These are phyloP conservation scores for Virgularia gustaviana DNA, from an alignment of 92 coral and sea anemone species.

Conservation along the genomic window DNA sequence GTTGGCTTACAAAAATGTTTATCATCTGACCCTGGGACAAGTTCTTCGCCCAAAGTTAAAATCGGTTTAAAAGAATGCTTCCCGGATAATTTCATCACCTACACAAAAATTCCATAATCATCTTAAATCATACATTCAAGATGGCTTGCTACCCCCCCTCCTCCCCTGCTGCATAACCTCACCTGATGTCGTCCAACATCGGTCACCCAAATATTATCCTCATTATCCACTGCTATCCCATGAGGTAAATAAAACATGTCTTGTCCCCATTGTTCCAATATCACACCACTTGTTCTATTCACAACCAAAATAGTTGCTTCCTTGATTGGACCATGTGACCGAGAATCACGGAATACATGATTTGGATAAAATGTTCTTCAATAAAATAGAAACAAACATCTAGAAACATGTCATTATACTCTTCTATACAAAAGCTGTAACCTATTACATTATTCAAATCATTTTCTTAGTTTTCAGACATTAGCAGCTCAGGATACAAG, in stretches of 20 bases:
- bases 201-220: slow-evolving; percentile 82
- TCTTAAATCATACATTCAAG: neutral
- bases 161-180: neutral
- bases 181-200: slow-evolving; percentile 97
- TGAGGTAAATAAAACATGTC: slow-evolving; percentile 81
- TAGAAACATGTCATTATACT: neutral
- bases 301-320: slow-evolving; percentile 65
- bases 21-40: slow-evolving; percentile 65
- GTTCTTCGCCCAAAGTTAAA: slow-evolving; percentile 58
- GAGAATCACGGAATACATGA: slow-evolving; percentile 39
- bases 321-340: slow-evolving; percentile 50
- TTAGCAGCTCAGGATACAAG: neutral
- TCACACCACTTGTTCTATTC: slow-evolving; percentile 59
- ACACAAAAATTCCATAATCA: neutral
- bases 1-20: slow-evolving; percentile 95
- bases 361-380: slow-evolving; percentile 66
- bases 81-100: slow-evolving; percentile 78
- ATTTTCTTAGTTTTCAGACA: neutral
- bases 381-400: neutral
- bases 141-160: neutral
- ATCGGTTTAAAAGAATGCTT: slow-evolving; percentile 22
- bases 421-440: neutral
- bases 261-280: slow-evolving; percentile 53
- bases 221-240: slow-evolving; percentile 73
- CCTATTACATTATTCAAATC: neutral